These are phyloP conservation scores for Hydra vulgaris DNA, from an alignment of 30 jellyfish, hydroid and myxozoan genomes.

Conservation along the genomic window DNA sequence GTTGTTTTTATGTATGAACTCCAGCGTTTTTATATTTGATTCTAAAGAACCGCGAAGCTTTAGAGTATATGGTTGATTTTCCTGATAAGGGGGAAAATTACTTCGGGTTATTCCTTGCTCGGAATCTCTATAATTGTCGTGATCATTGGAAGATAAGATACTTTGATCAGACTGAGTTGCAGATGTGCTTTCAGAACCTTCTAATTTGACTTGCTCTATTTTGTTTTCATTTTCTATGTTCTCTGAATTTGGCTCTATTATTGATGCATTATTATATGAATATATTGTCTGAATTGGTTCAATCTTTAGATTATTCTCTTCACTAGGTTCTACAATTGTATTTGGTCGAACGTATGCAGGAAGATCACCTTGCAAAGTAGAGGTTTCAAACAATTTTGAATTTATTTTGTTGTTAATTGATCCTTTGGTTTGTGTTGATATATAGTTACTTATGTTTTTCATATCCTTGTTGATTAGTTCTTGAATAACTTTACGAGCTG, in stretches of 20 bases:
- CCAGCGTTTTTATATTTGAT: slow-evolving; percentile 14
- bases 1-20: slow-evolving; percentile 1
- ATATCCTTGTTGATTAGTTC: slow-evolving; percentile 15
- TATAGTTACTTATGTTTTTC: slow-evolving; percentile 18
- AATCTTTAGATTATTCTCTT: not conserved
- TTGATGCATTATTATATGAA: not conserved
- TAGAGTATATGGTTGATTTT: not conserved
- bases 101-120: slow-evolving; percentile 25
- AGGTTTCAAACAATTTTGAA: not conserved
- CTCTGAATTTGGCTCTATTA: not conserved
- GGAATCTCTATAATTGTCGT: not conserved
- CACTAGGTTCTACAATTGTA: not conserved
- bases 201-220: not conserved
- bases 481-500: slow-evolving; percentile 22
- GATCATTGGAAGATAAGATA: not conserved
- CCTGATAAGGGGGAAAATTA: not conserved
- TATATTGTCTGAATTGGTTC: not conserved
- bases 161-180: not conserved
- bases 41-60: slow-evolving; percentile 15
- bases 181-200: not conserved
- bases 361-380: not conserved
- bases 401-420: no score
- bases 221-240: not conserved
- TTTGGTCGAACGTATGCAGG: not conserved
- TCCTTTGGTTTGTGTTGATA: not conserved